Conservation (phyloP, 2,113 vertebrate species). For the Deroptyus accipitrinus region DNA sequence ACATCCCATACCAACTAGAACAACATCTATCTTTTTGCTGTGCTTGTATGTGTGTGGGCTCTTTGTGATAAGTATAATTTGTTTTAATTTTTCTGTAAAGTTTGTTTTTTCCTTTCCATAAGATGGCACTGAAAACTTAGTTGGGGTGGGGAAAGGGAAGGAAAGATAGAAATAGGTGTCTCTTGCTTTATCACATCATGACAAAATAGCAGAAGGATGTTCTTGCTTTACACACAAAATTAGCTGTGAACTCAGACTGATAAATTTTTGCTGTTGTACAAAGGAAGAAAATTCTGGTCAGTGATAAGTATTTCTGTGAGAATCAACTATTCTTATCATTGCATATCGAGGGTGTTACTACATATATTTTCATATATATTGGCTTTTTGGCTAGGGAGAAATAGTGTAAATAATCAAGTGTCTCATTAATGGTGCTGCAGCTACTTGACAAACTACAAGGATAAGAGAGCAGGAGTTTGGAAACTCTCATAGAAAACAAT, state of each 20-base stretch:
- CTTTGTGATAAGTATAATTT: background rate
- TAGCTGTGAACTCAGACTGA: background rate
- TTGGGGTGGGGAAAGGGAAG: background rate
- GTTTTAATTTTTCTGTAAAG: background rate
- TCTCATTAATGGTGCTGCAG: background rate
- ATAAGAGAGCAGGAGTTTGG: background rate
- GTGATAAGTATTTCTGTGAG: background rate
- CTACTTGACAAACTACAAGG: background rate
- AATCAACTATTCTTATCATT: background rate
- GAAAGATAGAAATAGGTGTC: background rate
- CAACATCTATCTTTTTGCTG: background rate
- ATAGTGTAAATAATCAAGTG: background rate
- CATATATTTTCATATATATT: background rate
- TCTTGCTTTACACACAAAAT: background rate
- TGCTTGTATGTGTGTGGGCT: background rate
- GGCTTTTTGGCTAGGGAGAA: background rate
- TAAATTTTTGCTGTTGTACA: background rate
- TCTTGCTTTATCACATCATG: background rate
- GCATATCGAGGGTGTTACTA: background rate
- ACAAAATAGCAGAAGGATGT: background rate
- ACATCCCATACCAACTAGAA: background rate
- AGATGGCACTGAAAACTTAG: background rate
- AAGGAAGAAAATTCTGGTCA: background rate
- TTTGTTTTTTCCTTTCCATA: accelerated
- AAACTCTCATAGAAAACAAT: background rate